Conservation (phyloP, 2,113 vertebrate genomes). For the Irena cyanogastra region DNA sequence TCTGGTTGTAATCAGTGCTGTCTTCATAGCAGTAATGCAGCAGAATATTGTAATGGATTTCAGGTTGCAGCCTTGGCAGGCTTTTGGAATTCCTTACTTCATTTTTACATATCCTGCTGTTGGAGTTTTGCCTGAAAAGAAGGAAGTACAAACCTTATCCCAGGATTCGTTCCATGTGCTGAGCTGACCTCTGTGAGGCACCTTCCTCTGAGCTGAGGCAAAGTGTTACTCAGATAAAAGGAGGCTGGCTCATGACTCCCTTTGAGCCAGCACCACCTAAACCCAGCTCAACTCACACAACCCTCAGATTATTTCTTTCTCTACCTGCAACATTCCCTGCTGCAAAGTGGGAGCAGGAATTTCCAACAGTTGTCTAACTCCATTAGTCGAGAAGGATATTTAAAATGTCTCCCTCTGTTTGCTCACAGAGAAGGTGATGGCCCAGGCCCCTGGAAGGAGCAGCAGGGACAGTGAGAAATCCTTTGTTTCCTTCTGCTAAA, state of each 20-base stretch:
- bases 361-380: neutral
- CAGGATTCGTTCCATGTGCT: neutral
- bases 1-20: neutral
- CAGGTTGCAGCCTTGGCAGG: neutral
- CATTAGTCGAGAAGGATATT: neutral
- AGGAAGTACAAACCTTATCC: neutral
- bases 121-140: slow-evolving; percentile 10
- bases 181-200: slow-evolving; percentile 33
- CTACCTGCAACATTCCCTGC: neutral
- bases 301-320: neutral
- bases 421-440: neutral
- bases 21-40: neutral
- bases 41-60: neutral
- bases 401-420: neutral
- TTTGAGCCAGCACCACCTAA: neutral
- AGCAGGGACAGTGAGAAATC: slow-evolving; percentile 1
- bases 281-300: neutral
- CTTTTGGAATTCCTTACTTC: neutral
- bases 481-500: neutral
- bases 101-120: neutral
- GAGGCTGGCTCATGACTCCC: neutral
- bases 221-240: neutral
- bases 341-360: neutral
- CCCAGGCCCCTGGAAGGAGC: neutral
- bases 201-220: neutral